Percentiles rank a stretch among this genome's conserved stretches.
These are phyloP conservation scores for Frankliniella intonsa DNA, from an alignment of 2,888 invertebrate species.

Conservation along the genomic window DNA sequence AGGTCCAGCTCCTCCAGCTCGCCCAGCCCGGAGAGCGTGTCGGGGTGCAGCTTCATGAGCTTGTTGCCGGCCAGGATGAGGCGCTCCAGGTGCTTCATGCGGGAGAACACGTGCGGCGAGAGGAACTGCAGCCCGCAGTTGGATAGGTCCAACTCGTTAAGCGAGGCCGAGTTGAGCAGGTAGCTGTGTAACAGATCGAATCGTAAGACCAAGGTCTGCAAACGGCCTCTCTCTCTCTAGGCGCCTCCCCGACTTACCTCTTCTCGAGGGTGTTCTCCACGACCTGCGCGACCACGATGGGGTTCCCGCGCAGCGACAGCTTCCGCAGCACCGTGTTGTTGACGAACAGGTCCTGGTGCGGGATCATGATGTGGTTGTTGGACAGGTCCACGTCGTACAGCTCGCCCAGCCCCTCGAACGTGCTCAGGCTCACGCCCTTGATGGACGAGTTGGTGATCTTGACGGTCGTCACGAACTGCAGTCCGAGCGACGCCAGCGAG, in stretches of 20 bases:
- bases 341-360: background rate
- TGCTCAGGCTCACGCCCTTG: conserved; percentile 7
- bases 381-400: conserved; percentile 25
- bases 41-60: conserved; percentile 56
- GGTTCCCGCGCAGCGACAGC: conserved; percentile 13
- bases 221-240: too few relatives aligned
- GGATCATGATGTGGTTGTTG: conserved; percentile 19
- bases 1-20: conserved; percentile 68
- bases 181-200: background rate
- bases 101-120: conserved; percentile 58
- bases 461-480: conserved; percentile 14
- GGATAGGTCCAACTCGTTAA: conserved; percentile 12
- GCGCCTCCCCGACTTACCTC: background rate
- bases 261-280: background rate
- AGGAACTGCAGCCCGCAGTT: conserved; percentile 54
- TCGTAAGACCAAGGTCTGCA: too few relatives aligned
- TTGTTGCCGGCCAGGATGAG: conserved; percentile 65
- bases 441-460: conserved; percentile 20
- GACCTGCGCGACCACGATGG: background rate
- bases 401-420: conserved; percentile 1
- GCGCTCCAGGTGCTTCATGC: conserved; percentile 61
- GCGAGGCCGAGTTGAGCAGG: conserved; percentile 12
- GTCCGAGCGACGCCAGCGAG: conserved; percentile 14
- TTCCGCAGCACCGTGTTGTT: background rate
- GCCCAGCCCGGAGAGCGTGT: conserved; percentile 58